Conservation (phyloP, 2,888 invertebrate species). For the Andrena camellia region DNA sequence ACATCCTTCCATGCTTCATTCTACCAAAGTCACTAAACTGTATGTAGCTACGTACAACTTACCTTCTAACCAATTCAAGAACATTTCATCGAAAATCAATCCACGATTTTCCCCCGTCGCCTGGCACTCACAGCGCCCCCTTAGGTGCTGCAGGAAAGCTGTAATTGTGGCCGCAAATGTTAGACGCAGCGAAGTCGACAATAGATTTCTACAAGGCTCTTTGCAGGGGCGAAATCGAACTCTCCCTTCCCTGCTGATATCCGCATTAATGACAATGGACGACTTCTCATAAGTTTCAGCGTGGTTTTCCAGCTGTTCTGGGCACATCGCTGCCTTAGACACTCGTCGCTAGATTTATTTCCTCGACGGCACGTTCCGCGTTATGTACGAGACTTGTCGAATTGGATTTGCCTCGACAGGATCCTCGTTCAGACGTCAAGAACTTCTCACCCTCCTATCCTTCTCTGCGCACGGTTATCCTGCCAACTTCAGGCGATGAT, state of each 20-base stretch:
- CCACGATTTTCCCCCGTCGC: too few relatives aligned
- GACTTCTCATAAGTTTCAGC: constrained; percentile 31
- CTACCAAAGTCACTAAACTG: too few relatives aligned
- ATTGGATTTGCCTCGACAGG: constrained; percentile 62
- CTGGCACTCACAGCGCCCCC: not conserved
- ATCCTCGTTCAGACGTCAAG: constrained; percentile 59
- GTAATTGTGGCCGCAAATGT: constrained; percentile 34
- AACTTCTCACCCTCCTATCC: constrained; percentile 25
- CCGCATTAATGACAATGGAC: constrained; percentile 55
- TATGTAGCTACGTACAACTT: too few relatives aligned
- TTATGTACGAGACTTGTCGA: constrained; percentile 54
- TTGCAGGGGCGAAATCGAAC: constrained; percentile 22
- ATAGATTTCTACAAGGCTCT: constrained; percentile 43
- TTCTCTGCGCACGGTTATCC: constrained; percentile 41
- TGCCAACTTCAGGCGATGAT: constrained; percentile 61
- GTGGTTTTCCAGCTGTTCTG: constrained; percentile 19
- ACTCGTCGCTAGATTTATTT: constrained; percentile 64
- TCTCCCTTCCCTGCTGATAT: constrained; percentile 2
- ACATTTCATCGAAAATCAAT: too few relatives aligned
- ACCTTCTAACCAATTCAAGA: too few relatives aligned
- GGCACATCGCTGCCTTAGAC: constrained; percentile 50
- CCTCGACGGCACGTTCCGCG: constrained; percentile 41
- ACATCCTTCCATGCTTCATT: too few relatives aligned
- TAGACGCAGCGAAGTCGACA: not conserved
- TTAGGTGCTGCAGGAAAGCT: constrained; percentile 6